A percentile compares a stretch with the other conserved stretches of the same genome.
These are phyloP conservation scores for Chaetorhynchus papuensis DNA, from an alignment of 2,113 vertebrate species.

Conservation along the genomic window DNA sequence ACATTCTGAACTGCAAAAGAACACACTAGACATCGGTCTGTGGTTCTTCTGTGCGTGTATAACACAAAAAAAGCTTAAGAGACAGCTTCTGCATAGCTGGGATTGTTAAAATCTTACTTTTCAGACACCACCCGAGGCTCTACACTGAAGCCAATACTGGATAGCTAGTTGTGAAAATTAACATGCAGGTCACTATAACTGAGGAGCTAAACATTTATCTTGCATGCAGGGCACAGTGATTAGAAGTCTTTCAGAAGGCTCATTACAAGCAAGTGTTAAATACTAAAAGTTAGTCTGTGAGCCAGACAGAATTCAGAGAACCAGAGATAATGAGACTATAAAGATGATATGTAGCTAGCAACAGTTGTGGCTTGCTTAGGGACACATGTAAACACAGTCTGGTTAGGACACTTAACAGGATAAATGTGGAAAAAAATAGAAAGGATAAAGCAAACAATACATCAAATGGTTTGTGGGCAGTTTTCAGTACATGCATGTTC, in stretches of 20 bases:
- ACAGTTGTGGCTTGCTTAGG: conserved; percentile 29
- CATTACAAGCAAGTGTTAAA: conserved; percentile 13
- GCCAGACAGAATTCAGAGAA: neutral
- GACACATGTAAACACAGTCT: conserved; percentile 37
- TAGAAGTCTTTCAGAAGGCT: neutral
- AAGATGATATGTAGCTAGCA: conserved; percentile 15
- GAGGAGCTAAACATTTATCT: neutral
- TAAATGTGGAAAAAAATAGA: neutral
- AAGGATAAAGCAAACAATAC: neutral
- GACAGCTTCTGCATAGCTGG: neutral
- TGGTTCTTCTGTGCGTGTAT: neutral
- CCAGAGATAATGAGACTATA: neutral
- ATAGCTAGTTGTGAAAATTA: neutral
- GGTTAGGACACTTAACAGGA: neutral
- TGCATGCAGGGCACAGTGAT: neutral
- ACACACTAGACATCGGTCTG: neutral
- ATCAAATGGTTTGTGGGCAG: neutral
- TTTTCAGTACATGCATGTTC: neutral
- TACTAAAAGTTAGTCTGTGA: neutral
- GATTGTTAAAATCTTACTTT: neutral
- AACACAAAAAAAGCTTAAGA: neutral
- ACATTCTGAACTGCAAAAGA: neutral
- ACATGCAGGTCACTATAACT: neutral
- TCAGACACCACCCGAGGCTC: neutral
- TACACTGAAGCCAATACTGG: neutral